phyloP scores from a whole-genome alignment of 2,888 invertebrate species.

The Melikaiella ostensackeni region DNA sequence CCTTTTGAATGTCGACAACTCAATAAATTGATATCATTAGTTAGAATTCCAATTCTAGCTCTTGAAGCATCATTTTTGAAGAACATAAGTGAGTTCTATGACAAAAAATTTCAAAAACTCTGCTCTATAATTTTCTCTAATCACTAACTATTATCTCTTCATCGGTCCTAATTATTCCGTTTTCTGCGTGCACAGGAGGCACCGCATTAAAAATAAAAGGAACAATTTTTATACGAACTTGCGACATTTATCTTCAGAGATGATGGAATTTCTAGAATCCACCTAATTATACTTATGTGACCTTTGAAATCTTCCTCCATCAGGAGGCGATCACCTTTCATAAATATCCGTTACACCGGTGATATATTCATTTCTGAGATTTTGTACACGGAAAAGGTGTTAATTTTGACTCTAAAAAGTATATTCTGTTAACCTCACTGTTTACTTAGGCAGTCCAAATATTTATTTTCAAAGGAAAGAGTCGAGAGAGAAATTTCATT shows the following conservation, averaged over 20 bases:
- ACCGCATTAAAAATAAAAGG: background rate
- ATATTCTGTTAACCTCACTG: background rate
- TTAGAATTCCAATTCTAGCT: background rate
- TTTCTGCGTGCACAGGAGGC: background rate
- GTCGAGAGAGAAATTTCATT: too few species aligned
- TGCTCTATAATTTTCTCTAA: background rate
- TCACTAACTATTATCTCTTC: background rate
- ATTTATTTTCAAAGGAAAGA: background rate
- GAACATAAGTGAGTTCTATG: background rate
- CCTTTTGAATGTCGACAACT: background rate
- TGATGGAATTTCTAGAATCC: background rate
- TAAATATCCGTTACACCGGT: background rate
- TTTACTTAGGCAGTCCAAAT: background rate
- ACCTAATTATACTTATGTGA: background rate
- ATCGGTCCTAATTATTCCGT: background rate
- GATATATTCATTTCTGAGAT: background rate
- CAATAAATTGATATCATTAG: background rate
- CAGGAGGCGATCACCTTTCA: background rate
- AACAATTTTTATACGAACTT: background rate
- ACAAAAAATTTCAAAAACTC: constrained; percentile 1
- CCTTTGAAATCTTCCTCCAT: background rate
- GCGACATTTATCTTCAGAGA: background rate
- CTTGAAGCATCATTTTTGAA: background rate
- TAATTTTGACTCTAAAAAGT: background rate
- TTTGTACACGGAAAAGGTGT: background rate